Evolutionary conservation across 2,888 invertebrate genomes (phyloP), one percentile per base, ranked within the genome.

Genomic region (Ditula angustiorana): DNA sequence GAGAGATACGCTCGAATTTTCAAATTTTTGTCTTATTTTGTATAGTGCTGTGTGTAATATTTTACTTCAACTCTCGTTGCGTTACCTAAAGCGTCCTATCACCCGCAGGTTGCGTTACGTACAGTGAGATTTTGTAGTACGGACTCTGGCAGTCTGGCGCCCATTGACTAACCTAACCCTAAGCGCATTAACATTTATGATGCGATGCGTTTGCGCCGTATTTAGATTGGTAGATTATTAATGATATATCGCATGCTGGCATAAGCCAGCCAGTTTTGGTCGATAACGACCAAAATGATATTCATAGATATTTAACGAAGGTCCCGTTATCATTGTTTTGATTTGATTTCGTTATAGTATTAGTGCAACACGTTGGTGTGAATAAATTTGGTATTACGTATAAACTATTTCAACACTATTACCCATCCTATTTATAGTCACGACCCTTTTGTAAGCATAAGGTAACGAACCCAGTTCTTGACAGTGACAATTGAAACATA

Each of bases 141-240:
- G 64, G 47, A 53, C 37, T 8, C 71, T 71, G 73, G 73, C 69
- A 71, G 28, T 8, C 71, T 71, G 73, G 73, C 69, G 71, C 67
- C 77, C 76, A 80, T 80, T 85, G 83, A 80, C 78, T 73, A 75
- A 69, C 64, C 59, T 60, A 64, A 60, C 67, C 55, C 70, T 67
- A 66, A 69, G 71, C 71, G 71, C 77, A 83, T 83, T 82, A 81
- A 84, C 84, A 85, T 83, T 81, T 75, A 82, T 80, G 76, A 70
- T 59, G 35, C 62, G 58, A 61, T 59, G 58, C 53, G 53, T 58
- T 46, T 52, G 44, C 63, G 55, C 65, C 57, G 69, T 70, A 67
- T 69, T 65, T 67, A 68, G 68, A 67, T 61, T 61, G 50, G 58
- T 61, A 26, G 41, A 59, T 56, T 61, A 63, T 66, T 64, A 21